Evolutionary conservation across 2,797 vertebrate species (phyloP).

Genomic region (Myotis planiceps): DNA sequence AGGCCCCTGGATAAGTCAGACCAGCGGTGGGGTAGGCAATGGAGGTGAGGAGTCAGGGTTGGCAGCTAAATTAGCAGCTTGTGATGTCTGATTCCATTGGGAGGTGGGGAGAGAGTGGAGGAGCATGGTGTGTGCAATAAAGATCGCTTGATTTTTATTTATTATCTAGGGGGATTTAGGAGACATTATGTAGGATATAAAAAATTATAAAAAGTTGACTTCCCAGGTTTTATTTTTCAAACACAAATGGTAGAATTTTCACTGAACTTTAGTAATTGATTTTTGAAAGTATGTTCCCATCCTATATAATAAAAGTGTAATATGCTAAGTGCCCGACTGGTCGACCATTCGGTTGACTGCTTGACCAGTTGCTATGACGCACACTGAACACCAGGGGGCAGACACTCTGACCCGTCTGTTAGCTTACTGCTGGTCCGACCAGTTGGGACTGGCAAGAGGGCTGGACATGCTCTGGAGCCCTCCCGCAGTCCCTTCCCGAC

Average conservation of each 20-base stretch:
- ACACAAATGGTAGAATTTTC: neutral
- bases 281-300: neutral
- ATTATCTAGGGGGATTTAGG: neutral
- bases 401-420: no score
- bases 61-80: no score
- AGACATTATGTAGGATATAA: neutral
- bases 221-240: constrained; percentile 5
- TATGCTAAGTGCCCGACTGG: no score
- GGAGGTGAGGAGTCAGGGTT: neutral
- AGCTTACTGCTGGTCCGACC: no score
- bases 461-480: no score
- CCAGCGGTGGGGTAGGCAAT: accelerated
- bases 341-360: no score
- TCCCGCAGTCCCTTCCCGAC: no score
- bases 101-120: neutral
- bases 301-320: no score
- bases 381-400: no score
- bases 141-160: neutral
- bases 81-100: neutral
- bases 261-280: neutral
- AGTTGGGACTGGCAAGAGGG: no score
- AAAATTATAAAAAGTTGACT: neutral
- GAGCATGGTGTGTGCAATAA: neutral
- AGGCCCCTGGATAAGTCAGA: neutral
- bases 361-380: no score